Evolutionary conservation across 92 coral and sea anemone species (phyloP).

Genomic region (Diadumene lineata): DNA sequence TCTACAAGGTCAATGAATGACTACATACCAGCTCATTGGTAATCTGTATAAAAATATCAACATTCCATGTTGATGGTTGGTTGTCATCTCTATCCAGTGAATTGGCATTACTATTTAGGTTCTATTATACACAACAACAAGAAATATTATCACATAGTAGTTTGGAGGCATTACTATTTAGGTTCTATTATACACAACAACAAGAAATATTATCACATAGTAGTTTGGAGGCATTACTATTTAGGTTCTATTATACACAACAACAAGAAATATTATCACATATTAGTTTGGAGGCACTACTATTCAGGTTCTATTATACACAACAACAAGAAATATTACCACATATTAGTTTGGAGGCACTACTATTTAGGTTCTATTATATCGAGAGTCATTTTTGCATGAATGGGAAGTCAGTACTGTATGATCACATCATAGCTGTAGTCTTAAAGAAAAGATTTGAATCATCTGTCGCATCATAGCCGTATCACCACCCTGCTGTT

Average conservation of each 20-base stretch:
- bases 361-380: too few species aligned
- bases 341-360: neutral
- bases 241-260: conserved; percentile 50
- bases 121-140: conserved; percentile 36
- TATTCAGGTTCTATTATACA: conserved; percentile 51
- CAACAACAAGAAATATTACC: neutral
- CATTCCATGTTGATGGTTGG: conserved; percentile 85
- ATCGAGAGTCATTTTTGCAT: too few species aligned
- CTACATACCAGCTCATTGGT: conserved; percentile 79
- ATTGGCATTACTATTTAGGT: conserved; percentile 65
- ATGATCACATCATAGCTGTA: too few species aligned
- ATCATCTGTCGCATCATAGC: too few species aligned
- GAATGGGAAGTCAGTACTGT: too few species aligned
- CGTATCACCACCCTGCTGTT: neutral
- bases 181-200: conserved; percentile 43
- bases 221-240: neutral
- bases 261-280: neutral
- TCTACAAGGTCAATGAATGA: neutral
- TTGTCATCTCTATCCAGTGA: conserved; percentile 82
- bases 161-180: neutral
- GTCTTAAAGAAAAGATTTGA: too few species aligned
- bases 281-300: neutral
- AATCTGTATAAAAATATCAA: conserved; percentile 86
- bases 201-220: neutral
- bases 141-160: neutral